Evolutionary conservation across 2,888 invertebrate species (phyloP).

Genomic region (Erebia palarica): DNA sequence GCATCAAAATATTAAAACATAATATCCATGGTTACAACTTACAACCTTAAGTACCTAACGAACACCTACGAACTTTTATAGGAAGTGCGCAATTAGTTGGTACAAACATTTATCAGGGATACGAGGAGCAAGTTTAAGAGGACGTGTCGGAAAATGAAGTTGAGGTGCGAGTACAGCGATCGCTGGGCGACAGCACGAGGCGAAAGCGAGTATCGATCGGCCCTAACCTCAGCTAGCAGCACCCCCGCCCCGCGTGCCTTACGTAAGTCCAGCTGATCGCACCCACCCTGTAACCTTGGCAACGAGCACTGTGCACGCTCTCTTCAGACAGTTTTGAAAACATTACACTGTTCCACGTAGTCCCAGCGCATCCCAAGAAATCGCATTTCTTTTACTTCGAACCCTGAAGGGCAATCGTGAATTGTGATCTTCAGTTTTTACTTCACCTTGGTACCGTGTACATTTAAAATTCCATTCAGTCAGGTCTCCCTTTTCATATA

Average conservation of each 20-base stretch:
- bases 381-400: neutral
- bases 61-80: neutral
- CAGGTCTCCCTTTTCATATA: too few relatives aligned
- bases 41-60: too few relatives aligned
- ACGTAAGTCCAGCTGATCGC: constrained; percentile 81
- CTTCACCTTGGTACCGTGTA: too few relatives aligned
- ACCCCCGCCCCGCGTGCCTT: constrained; percentile 59
- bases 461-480: too few relatives aligned
- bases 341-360: constrained; percentile 25
- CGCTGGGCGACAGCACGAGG: constrained; percentile 65
- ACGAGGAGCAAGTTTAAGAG: constrained; percentile 7
- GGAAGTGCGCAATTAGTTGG: constrained; percentile 1
- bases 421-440: neutral
- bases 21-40: too few relatives aligned
- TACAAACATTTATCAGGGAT: neutral
- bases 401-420: neutral
- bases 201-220: constrained; percentile 77
- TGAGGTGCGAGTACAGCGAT: constrained; percentile 57
- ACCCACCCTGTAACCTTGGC: constrained; percentile 79
- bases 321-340: constrained; percentile 47
- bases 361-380: neutral
- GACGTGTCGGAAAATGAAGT: constrained; percentile 34
- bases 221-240: constrained; percentile 62
- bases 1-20: too few relatives aligned
- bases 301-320: constrained; percentile 69